Evolutionary conservation across 2,113 vertebrate species (phyloP).

Genomic region (Gymnorhina tibicen): DNA sequence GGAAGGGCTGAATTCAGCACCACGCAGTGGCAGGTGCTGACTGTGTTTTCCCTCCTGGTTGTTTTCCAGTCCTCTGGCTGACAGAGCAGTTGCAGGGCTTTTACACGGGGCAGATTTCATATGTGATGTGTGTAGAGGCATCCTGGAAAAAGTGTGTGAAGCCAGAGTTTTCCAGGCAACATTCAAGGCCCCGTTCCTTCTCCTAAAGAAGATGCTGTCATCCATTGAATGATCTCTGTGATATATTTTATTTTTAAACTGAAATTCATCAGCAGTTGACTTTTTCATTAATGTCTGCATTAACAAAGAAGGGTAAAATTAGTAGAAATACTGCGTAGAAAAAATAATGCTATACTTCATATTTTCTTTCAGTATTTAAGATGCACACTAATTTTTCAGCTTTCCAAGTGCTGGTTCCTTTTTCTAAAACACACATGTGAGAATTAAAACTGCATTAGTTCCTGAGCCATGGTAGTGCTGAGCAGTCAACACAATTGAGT

Average conservation of each 20-base stretch:
- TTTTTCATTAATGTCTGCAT: not conserved
- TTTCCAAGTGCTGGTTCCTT: not conserved
- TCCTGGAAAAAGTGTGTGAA: not conserved
- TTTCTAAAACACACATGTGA: not conserved
- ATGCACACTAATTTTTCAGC: not conserved
- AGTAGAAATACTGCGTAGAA: not conserved
- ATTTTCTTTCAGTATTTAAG: not conserved
- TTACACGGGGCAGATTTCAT: not conserved
- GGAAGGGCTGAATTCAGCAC: not conserved
- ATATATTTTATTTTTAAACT: not conserved
- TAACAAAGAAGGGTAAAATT: not conserved
- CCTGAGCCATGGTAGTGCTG: not conserved
- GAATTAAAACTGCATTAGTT: not conserved
- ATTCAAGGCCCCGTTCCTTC: not conserved
- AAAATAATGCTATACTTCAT: not conserved
- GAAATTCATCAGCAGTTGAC: not conserved
- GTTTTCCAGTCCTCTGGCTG: not conserved
- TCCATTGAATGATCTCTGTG: not conserved
- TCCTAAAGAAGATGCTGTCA: not conserved
- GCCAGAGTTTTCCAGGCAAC: not conserved
- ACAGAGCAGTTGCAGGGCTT: not conserved
- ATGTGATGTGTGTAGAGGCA: not conserved
- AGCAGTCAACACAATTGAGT: not conserved
- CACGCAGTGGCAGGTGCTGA: not conserved
- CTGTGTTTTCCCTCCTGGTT: not conserved